phyloP scores from a whole-genome alignment of 2,113 vertebrate species.

The Cyphomyrus discorhynchus region DNA sequence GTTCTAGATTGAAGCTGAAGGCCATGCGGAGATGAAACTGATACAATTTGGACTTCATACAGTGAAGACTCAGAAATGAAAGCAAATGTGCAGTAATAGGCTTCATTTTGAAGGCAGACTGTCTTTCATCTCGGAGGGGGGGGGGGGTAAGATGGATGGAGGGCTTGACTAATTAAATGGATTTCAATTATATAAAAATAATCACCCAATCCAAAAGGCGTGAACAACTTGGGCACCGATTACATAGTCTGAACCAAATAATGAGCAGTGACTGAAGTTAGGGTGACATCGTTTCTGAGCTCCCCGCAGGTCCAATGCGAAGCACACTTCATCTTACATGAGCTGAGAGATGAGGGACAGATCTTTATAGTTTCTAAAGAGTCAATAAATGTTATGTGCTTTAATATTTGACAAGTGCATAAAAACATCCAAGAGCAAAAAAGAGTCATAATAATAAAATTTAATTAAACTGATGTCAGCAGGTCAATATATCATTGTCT shows the following conservation, averaged over 20 bases:
- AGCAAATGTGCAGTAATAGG: background rate
- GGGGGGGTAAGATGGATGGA: no score
- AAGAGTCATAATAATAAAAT: background rate
- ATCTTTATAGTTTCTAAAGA: background rate
- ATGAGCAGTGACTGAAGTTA: background rate
- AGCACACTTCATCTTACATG: background rate
- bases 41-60: background rate
- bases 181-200: background rate
- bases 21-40: background rate
- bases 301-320: background rate
- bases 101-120: background rate
- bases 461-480: background rate
- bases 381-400: background rate
- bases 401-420: background rate
- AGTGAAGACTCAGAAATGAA: background rate
- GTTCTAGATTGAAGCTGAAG: background rate
- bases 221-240: background rate
- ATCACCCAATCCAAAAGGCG: background rate
- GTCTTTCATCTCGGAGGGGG: background rate
- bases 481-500: background rate
- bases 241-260: constrained; percentile 15
- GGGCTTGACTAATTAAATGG: background rate
- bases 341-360: background rate
- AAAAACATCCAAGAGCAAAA: background rate
- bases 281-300: background rate